Evolutionary conservation across 2,888 invertebrate genomes (phyloP).

Genomic region (Thyatira batis): DNA sequence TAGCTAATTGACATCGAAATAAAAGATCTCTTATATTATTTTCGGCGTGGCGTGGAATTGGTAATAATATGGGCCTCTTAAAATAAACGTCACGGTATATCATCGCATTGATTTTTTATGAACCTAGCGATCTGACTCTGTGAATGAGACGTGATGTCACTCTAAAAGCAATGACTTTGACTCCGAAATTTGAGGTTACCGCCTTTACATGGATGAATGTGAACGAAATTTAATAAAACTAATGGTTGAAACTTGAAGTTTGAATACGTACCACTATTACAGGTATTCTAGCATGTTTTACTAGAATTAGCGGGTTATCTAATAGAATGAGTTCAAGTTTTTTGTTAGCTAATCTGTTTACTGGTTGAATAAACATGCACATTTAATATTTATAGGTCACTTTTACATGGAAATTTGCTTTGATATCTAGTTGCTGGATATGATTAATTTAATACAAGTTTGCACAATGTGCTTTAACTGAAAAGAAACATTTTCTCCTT

Average conservation of each 20-base stretch:
- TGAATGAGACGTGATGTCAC: constrained; percentile 45
- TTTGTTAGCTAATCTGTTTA: not conserved
- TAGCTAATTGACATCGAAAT: constrained; percentile 43
- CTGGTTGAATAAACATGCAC: not conserved
- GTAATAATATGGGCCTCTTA: constrained; percentile 53
- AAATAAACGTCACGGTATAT: constrained; percentile 54
- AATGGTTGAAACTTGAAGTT: not conserved
- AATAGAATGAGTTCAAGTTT: not conserved
- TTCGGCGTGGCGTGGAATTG: constrained; percentile 54
- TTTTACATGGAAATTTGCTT: not conserved
- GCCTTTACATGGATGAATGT: not conserved
- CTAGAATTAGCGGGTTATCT: not conserved
- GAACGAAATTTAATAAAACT: not conserved
- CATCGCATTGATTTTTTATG: constrained; percentile 40
- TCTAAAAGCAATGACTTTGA: constrained; percentile 28
- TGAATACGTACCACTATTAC: no score
- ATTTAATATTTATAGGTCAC: not conserved
- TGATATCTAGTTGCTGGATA: not conserved
- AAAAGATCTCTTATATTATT: constrained; percentile 38
- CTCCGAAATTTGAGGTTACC: constrained; percentile 14
- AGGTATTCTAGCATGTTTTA: not conserved
- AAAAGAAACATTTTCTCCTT: no score
- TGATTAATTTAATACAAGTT: not conserved
- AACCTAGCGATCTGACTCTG: constrained; percentile 28
- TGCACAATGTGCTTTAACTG: no score